Evolutionary conservation across 2,797 vertebrate genomes (phyloP), one percentile per base, ranked within the genome.

Genomic region (Spinibarbus caldwelli): DNA sequence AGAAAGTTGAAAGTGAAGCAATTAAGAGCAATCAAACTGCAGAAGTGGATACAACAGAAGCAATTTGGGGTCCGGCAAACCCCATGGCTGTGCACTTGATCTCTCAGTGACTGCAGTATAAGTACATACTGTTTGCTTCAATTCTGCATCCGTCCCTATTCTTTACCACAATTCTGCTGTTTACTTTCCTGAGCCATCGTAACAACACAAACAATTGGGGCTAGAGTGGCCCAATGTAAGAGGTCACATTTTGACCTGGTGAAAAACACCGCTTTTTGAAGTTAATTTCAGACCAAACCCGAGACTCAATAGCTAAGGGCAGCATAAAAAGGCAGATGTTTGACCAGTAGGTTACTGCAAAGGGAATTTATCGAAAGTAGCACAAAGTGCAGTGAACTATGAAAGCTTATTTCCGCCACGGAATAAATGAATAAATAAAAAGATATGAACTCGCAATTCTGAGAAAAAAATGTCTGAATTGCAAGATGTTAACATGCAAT

Each of bases 11-110:
- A 75, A 49, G 45, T 0, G 1, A 72, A 29, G 57, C 29, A 67
- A 67, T 67, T 19, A 84, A 67, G 31, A 83, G n/a, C 21, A 67
- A 77, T 38, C 34, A 29, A 47, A 47, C 43, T 17, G 15, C 4
- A 73, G 15, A 73, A 45, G 8, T 31, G 43, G n/a, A 72, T 47
- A 21, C 26, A 92, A 93, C 91, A 92, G 91, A 93, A 91, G 93
- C 93, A 93, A 94, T 94, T 93, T 92, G 92, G 91, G 90, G 90
- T 90, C 85, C 78, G 23, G 23, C 10, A 1, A 82, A 87, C 91
- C 92, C 90, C 90, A 91, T 90, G 90, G 92, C 91, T 93, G 91
- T 93, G 88, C 88, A 90, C 91, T 93, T 91, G 90, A 91, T 93
- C 86, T 84, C 80, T 54, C 91, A 85, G 87, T 88, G 89, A 82